Evolutionary conservation across 2,888 invertebrate genomes (phyloP).

Genomic region (Prionchulus punctatus): DNA sequence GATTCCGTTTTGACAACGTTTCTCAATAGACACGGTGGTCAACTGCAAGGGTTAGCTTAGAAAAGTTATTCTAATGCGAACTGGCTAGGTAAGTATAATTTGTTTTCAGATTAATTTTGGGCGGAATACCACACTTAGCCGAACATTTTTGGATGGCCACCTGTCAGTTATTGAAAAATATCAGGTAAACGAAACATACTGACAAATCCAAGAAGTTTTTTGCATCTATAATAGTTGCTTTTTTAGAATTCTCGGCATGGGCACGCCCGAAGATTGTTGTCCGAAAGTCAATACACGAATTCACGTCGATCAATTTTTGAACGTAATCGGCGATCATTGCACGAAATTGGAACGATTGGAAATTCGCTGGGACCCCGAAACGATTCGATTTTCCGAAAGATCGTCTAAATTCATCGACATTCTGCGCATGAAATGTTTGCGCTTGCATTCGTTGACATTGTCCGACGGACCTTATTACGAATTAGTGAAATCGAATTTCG

Average conservation of each 20-base stretch:
- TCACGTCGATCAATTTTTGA: constrained; percentile 87
- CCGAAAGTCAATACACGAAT: constrained; percentile 65
- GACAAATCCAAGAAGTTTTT: background rate
- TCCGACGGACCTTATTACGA: constrained; percentile 98
- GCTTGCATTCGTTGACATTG: constrained; percentile 74
- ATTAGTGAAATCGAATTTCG: constrained; percentile 96
- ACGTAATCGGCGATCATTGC: constrained; percentile 84
- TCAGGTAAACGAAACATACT: constrained; percentile 48
- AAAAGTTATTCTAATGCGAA: too few relatives aligned
- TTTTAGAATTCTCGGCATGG: constrained; percentile 80
- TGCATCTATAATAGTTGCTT: background rate
- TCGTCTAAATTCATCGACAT: constrained; percentile 98
- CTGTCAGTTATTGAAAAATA: constrained; percentile 71
- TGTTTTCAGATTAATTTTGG: too few relatives aligned
- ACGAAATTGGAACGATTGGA: constrained; percentile 73
- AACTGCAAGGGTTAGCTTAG: constrained; percentile 67
- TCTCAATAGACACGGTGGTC: constrained; percentile 68
- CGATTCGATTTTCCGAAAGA: constrained; percentile 93
- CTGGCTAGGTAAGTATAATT: too few relatives aligned
- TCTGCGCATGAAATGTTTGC: constrained; percentile 78
- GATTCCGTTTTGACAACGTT: constrained; percentile 85
- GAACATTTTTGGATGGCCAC: constrained; percentile 96
- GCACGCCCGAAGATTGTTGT: constrained; percentile 84
- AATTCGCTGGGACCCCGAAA: constrained; percentile 95
- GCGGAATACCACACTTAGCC: constrained; percentile 71